Evolutionary conservation across 2,113 vertebrate genomes (phyloP).

Genomic region (Alouatta palliata): DNA sequence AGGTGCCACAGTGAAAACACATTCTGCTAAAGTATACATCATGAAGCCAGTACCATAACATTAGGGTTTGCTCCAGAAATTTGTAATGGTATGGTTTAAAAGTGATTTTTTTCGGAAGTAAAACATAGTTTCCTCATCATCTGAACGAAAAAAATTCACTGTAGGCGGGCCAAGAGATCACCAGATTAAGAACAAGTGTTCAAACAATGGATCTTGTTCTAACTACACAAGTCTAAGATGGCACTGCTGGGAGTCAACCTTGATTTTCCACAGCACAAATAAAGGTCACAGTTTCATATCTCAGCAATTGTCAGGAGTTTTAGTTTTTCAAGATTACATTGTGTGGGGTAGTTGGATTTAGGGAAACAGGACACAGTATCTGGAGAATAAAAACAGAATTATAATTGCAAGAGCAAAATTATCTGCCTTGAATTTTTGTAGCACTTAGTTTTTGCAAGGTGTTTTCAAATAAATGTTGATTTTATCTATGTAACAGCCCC

Average conservation of each 20-base stretch:
- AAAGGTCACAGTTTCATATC: not conserved
- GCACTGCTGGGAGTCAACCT: not conserved
- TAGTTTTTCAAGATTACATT: not conserved
- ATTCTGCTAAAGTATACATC: not conserved
- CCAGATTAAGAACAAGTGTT: slow-evolving; percentile 2
- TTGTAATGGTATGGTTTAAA: not conserved
- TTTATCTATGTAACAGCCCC: not conserved
- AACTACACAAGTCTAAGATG: not conserved
- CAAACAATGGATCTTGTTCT: not conserved
- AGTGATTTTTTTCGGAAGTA: not conserved
- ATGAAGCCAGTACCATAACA: not conserved
- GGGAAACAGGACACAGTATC: not conserved
- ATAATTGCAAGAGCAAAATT: not conserved
- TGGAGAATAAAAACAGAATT: not conserved
- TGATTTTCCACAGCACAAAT: not conserved
- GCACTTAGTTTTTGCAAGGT: not conserved
- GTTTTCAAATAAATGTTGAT: not conserved
- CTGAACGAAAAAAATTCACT: not conserved
- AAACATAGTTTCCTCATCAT: not conserved
- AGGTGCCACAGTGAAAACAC: slow-evolving; percentile 15
- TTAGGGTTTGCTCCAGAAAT: not conserved
- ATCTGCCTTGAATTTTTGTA: not conserved
- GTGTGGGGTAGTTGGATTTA: not conserved
- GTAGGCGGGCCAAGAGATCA: not conserved
- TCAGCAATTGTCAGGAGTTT: not conserved